phyloP scores from a whole-genome alignment of 1,140 invertebrate species.

The Ectropis grisescens region DNA sequence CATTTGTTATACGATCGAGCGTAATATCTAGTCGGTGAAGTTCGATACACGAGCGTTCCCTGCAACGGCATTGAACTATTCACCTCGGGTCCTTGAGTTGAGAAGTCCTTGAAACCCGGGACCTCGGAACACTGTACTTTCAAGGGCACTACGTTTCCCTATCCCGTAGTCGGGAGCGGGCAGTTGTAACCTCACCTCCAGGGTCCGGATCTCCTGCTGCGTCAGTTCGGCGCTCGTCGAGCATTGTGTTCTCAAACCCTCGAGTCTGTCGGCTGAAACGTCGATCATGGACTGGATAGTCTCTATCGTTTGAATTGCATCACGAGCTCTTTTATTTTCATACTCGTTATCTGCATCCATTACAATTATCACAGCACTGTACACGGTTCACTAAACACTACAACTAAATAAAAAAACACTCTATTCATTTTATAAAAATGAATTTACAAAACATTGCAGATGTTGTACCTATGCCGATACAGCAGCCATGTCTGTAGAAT shows the following conservation, averaged over 20 bases:
- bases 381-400: conserved; percentile 58
- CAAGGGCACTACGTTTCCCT: conserved; percentile 53
- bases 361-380: conserved; percentile 69
- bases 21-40: too few relatives aligned
- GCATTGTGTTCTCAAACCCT: conserved; percentile 92
- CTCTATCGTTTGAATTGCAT: conserved; percentile 75
- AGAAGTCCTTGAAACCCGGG: conserved; percentile 43
- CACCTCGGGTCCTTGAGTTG: conserved; percentile 42
- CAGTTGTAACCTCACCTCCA: conserved; percentile 79
- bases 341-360: conserved; percentile 71
- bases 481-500: conserved; percentile 67
- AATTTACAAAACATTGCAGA: conserved; percentile 68
- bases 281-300: conserved; percentile 92
- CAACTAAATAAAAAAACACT: conserved; percentile 59
- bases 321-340: conserved; percentile 72
- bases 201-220: conserved; percentile 93
- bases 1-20: too few relatives aligned
- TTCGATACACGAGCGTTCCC: too few relatives aligned
- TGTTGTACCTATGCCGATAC: conserved; percentile 67
- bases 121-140: conserved; percentile 31
- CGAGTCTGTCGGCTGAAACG: conserved; percentile 91
- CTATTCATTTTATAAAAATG: conserved; percentile 69
- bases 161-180: conserved; percentile 20
- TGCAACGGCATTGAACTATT: conserved; percentile 44
- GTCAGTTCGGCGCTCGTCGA: conserved; percentile 92